Base-by-base conservation (phyloP, 1,140 invertebrate species). In the Cyrtorhinus lividipennis region DNA sequence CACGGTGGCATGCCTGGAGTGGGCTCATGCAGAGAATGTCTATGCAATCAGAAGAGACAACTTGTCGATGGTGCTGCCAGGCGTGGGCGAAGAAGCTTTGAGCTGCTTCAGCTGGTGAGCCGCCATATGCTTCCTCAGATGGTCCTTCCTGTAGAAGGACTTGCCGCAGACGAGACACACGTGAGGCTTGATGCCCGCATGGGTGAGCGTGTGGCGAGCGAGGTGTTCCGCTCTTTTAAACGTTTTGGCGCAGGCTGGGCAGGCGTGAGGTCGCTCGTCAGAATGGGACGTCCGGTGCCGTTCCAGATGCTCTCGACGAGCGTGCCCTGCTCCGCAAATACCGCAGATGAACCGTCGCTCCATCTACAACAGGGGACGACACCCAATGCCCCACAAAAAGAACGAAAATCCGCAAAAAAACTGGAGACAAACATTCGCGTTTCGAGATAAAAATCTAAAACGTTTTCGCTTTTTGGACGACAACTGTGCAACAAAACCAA, bases 191-290 rank as follows among this genome's bases (percentile, higher is more conserved):
- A 90, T 86, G 1, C 86, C 87, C 0, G 86, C 87, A 71, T 90
- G 87, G 67, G 88, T 89, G 48, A 89, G 85, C 71, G 87, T 86
- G 74, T 90, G 87, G 65, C 88, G 72, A 0, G 86, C 87, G 1
- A 90, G 77, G 66, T 89, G 87, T 72, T 90, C 87, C 75, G 88
- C 88, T 46, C 87, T 78, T 70, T 90, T 89, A 73, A 90, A 90
- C 2, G 86, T 85, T 70, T 89, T 89, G 25, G 87, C 75, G 69
- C 87, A 90, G n/a, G 87, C 83, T 10, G 85, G 84, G 73, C 87
- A 90, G 13, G 86, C 83, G 72, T 86, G 87, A 27, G 70, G 71
- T 2, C 71, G 65, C 12, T 71, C 68, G 24, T 69, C 66, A 15
- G 64, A 68, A 60, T 71, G 71, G n/a, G 66, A 65, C 22, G 62